Evolutionary conservation across 2,113 vertebrate species (phyloP), one percentile per base, ranked within the genome.

Genomic region (Catharus bicknelli): DNA sequence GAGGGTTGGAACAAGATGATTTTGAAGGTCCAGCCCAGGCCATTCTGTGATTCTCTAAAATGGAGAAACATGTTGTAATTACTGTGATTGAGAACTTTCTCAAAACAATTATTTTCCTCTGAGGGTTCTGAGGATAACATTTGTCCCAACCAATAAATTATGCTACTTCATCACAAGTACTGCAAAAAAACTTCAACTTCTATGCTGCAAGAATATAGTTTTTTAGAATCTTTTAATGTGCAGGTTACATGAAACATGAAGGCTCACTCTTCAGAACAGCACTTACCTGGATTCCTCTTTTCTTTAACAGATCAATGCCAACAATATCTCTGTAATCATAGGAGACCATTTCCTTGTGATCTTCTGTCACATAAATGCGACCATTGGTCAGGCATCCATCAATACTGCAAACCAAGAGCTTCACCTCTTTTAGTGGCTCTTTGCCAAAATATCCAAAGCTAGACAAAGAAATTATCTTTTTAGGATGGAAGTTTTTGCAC

Each of bases 401-500:
- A 45, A 99, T 76, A 27, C 96, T 98, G 91, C 98, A 99, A 86
- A 99, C 97, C 93, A 99, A 89, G 27, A 99, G 96, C 66, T 97
- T 98, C 72, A 99, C 98, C 79, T 98, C 96, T 79, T 98, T 98
- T 6, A 98, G 96, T 8, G 96, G 97, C 63, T 97, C 96, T 66
- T 96, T 98, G 23, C 99, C 99, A 64, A 99, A 99, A 98, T 99
- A 99, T 22, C 99, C 99, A 48, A 97, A 99, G 90, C 99, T 99
- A 92, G 62, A 97, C 43, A 83, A 91, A 97, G 66, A 97, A 96
- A 78, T 63, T 80, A 86, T n/a, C 32, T 78, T 84, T 95, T 95
- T 68, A 96, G 72, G n/a, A 74, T 36, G 25, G 12, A 82, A 74
- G 32, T 9, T 83, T 61, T 36, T 83, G 50, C 32, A 51, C 12